Evolutionary conservation across 2,888 invertebrate genomes (phyloP).

Genomic region (Netelia melanura): DNA sequence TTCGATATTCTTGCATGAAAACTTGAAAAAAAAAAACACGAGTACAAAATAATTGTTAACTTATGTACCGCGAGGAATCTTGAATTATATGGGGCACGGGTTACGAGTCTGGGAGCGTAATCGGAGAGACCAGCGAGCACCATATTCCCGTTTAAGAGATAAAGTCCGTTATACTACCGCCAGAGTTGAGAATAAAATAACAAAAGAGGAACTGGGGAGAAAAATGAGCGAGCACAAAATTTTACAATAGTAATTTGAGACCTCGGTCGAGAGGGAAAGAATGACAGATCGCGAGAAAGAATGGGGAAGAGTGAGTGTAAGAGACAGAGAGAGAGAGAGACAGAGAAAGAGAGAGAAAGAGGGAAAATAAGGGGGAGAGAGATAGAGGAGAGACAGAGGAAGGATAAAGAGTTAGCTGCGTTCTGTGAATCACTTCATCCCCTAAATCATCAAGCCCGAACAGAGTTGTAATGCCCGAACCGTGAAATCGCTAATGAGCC

Average conservation of each 20-base stretch:
- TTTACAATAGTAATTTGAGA: slow-evolving; percentile 79
- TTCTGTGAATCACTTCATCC: slow-evolving; percentile 74
- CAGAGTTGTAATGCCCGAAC: slow-evolving; percentile 63
- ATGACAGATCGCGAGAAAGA: slow-evolving; percentile 14
- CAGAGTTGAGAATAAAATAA: slow-evolving; percentile 57
- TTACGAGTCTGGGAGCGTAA: slow-evolving; percentile 50
- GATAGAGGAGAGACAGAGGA: too few relatives aligned
- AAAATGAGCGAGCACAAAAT: slow-evolving; percentile 58
- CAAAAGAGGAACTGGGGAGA: slow-evolving; percentile 50
- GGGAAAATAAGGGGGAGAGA: too few relatives aligned
- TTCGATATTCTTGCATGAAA: too few relatives aligned
- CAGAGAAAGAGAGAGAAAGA: too few relatives aligned
- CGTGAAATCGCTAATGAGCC: slow-evolving; percentile 76
- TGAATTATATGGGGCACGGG: not conserved
- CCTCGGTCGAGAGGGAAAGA: slow-evolving; percentile 72
- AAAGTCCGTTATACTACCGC: slow-evolving; percentile 53
- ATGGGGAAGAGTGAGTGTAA: too few relatives aligned
- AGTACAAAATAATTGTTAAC: too few relatives aligned
- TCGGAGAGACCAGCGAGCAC: slow-evolving; percentile 38
- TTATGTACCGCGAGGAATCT: too few relatives aligned
- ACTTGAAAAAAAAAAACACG: too few relatives aligned
- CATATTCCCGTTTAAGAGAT: slow-evolving; percentile 58
- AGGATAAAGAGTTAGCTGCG: not conserved
- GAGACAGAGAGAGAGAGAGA: too few relatives aligned
- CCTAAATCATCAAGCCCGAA: slow-evolving; percentile 72